Evolutionary conservation across 2,113 vertebrate genomes (phyloP).

Genomic region (Prochilodus magdalenae): DNA sequence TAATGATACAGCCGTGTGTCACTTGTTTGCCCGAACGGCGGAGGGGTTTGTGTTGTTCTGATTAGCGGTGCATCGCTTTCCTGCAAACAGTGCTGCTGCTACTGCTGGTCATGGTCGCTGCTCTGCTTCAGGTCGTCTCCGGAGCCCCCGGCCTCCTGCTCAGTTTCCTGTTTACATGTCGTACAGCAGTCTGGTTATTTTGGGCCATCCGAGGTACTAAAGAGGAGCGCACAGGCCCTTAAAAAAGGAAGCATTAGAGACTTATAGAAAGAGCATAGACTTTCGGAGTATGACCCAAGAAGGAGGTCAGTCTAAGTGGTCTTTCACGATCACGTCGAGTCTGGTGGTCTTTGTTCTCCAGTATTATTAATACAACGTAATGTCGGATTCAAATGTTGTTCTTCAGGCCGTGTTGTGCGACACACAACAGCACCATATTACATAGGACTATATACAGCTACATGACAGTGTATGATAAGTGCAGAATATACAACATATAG

Average conservation of each 20-base stretch:
- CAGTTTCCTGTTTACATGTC: conserved; percentile 79
- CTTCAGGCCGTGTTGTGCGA: too few relatives aligned
- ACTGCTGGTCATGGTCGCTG: conserved; percentile 25
- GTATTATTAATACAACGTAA: too few relatives aligned
- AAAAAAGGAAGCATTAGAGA: conserved; percentile 8
- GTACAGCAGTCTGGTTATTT: conserved; percentile 59
- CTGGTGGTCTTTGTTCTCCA: too few relatives aligned
- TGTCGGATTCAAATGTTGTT: too few relatives aligned
- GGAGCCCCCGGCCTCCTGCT: conserved; percentile 53
- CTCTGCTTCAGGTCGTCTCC: conserved; percentile 39
- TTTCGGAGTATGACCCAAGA: not conserved
- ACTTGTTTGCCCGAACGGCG: conserved; percentile 12
- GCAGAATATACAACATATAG: too few relatives aligned
- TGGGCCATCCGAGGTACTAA: conserved; percentile 46
- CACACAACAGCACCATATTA: too few relatives aligned
- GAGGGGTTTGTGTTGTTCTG: conserved; percentile 35
- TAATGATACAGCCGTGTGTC: conserved; percentile 20
- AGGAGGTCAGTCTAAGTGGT: too few relatives aligned
- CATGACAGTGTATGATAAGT: too few relatives aligned
- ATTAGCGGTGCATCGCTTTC: conserved; percentile 45
- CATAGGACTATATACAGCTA: too few relatives aligned
- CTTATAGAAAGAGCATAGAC: not conserved
- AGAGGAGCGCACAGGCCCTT: conserved; percentile 25
- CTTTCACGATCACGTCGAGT: too few relatives aligned
- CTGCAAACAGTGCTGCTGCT: conserved; percentile 30